Base-by-base conservation (phyloP, 2,797 vertebrate species). In the Esox lucius region DNA sequence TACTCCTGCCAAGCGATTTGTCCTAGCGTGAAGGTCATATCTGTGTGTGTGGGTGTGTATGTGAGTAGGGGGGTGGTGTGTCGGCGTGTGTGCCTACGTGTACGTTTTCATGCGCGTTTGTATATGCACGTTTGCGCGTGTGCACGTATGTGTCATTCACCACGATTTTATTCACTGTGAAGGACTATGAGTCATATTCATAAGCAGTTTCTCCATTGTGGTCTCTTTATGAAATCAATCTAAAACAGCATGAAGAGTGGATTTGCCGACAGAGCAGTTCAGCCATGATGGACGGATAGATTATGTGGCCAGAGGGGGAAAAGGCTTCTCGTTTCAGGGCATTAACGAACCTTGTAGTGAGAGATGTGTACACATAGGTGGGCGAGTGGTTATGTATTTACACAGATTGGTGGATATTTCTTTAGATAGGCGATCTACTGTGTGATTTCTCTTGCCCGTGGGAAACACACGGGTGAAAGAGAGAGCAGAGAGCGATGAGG, bases 21-120 rank as follows among this genome's bases (percentile, higher is more conserved):
- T 73, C 81, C 76, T 3, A 48, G 78, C 75, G 72, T 83, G 81
- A 90, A 90, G 89, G 90, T 86, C 85, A 85, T 24, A 33, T 46
- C 62, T 69, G 46, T 59, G 46, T 48, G 72, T 26, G 11, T 75
- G 56, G 24, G 31, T 39, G 33, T 39, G 64, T 5, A 12, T 49
- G 68, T 9, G 22, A 15, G 28, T 24, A 16, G 24, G 17, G 17
- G 46, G 12, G 46, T 66, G 35, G 39, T 7, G 48, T 12, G 69
- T 46, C 6, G 15, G 19, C 39, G 26, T 48, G 5, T 81, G 80
- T 80, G 28, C 48, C 53, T 72, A 68, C 31, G 51, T 22, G 70
- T 59, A 67, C 42, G 67, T 61, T 66, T 39, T 48, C 53, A 11
- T 65, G 59, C 49, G 64, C 9, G 24, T 5, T 24, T 31, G 26